These are phyloP conservation scores for Drosophila nigricruria DNA, from an alignment of 2,888 invertebrate genomes.

Conservation along the genomic window DNA sequence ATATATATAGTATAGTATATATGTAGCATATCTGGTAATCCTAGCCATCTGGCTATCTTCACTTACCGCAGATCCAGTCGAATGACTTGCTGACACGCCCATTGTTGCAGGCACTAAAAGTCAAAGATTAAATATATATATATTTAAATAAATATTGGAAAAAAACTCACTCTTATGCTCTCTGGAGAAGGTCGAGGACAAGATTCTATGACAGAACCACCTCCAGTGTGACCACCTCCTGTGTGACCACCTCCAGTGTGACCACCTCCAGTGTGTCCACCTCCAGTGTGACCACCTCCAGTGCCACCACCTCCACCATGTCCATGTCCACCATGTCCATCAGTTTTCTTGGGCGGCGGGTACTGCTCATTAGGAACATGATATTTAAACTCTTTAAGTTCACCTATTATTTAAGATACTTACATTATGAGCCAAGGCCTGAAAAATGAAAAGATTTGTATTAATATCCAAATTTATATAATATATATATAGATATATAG, in stretches of 20 bases:
- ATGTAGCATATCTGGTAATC: neutral
- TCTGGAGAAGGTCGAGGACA: slow-evolving; percentile 64
- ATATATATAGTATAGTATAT: neutral
- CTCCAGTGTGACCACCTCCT: neutral
- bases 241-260: neutral
- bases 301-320: slow-evolving; percentile 2
- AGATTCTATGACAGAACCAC: neutral
- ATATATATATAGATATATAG: neutral
- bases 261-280: neutral
- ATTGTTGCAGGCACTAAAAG: slow-evolving; percentile 69
- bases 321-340: neutral
- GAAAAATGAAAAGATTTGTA: neutral
- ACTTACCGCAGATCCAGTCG: slow-evolving; percentile 77
- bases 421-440: slow-evolving; percentile 36
- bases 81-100: slow-evolving; percentile 74
- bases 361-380: neutral
- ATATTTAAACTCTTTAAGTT: neutral
- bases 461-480: neutral
- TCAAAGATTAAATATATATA: neutral
- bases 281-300: neutral
- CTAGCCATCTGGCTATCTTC: neutral
- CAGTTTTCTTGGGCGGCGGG: neutral
- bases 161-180: slow-evolving; percentile 54
- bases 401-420: slow-evolving; percentile 11
- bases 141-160: neutral